phyloP scores from a whole-genome alignment of 2,797 vertebrate genomes.

The Discoglossus pictus region DNA sequence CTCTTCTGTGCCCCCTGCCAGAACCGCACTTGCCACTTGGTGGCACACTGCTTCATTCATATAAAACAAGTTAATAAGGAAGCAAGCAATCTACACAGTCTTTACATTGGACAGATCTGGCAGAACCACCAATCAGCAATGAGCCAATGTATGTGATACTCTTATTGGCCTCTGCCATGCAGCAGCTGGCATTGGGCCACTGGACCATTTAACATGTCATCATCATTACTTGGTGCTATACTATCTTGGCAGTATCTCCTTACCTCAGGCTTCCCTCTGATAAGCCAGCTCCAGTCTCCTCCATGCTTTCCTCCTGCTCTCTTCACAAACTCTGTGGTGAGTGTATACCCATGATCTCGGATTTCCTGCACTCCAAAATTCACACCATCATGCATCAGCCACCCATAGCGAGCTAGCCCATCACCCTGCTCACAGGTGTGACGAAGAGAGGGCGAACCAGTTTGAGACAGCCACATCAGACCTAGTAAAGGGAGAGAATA shows the following conservation, averaged over 20 bases:
- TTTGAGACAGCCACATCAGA: conserved; percentile 91
- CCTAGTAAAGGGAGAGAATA: conserved; percentile 68
- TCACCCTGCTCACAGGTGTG: conserved; percentile 91
- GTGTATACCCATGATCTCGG: conserved; percentile 73
- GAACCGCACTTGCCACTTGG: no score
- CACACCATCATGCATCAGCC: conserved; percentile 90
- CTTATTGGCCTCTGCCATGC: no score
- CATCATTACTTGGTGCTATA: no score
- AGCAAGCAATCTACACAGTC: no score
- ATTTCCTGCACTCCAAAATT: conserved; percentile 90
- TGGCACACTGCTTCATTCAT: no score
- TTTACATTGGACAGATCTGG: no score
- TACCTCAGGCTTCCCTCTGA: conserved; percentile 84
- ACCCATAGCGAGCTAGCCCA: conserved; percentile 81
- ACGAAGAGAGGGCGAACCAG: conserved; percentile 75
- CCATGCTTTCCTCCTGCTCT: conserved; percentile 84
- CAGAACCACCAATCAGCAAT: no score
- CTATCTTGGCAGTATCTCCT: conserved; percentile 43
- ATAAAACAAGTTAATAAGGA: no score
- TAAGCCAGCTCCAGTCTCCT: conserved; percentile 95
- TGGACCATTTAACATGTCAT: no score
- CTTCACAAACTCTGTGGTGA: conserved; percentile 91
- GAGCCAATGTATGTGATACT: no score
- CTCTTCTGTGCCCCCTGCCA: no score
- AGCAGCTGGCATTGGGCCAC: no score